A percentile compares a stretch with the other conserved stretches of the same genome.
These are phyloP conservation scores for Adelosebastes latens DNA, from an alignment of 2,797 vertebrate species.

Conservation along the genomic window DNA sequence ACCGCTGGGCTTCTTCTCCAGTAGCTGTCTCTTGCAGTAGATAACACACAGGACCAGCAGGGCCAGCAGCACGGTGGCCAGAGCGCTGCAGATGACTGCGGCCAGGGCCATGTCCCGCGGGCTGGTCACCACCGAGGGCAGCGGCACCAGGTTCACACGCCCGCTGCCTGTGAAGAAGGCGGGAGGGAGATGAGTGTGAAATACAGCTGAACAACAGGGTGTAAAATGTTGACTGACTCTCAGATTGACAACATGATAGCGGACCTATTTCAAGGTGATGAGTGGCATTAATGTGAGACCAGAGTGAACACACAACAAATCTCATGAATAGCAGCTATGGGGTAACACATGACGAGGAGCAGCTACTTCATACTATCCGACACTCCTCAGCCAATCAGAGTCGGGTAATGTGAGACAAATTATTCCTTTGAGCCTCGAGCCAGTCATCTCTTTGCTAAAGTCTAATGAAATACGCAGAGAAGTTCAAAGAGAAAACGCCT, in stretches of 20 bases:
- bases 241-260: background rate
- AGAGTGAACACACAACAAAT: background rate
- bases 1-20: slow-evolving; percentile 97
- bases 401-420: slow-evolving; percentile 28
- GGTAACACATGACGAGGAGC: background rate
- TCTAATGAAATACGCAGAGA: slow-evolving; percentile 48
- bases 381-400: slow-evolving; percentile 8
- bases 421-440: slow-evolving; percentile 9
- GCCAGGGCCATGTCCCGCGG: slow-evolving; percentile 94
- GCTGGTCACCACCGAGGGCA: slow-evolving; percentile 90
- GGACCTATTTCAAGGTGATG: background rate
- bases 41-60: slow-evolving; percentile 94
- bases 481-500: slow-evolving; percentile 72
- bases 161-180: slow-evolving; percentile 83
- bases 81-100: slow-evolving; percentile 95
- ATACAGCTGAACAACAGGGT: background rate
- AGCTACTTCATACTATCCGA: background rate
- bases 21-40: slow-evolving; percentile 97
- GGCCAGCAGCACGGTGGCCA: slow-evolving; percentile 93
- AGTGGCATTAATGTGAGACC: background rate
- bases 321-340: background rate
- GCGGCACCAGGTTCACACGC: slow-evolving; percentile 94
- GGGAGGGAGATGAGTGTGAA: background rate
- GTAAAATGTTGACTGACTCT: background rate
- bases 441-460: slow-evolving; percentile 5